Conservation (phyloP, 2,888 invertebrate genomes). For the Spodoptera picta region DNA sequence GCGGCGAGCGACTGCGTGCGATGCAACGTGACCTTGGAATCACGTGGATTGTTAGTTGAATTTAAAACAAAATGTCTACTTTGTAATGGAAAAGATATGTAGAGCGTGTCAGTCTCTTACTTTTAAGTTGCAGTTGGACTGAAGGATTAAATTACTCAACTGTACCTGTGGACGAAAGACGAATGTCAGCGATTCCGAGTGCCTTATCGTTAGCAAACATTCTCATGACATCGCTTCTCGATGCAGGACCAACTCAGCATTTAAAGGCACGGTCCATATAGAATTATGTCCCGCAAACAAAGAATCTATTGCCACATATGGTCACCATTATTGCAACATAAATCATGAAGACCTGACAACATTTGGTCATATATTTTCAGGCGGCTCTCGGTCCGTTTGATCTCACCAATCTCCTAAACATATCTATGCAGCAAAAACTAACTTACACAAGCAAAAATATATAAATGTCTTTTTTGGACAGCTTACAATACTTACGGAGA, state of each 20-base stretch:
- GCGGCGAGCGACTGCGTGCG: conserved; percentile 36
- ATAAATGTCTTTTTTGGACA: conserved; percentile 43
- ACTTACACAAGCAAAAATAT: conserved; percentile 47
- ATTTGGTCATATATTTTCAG: conserved; percentile 40
- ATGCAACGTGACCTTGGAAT: conserved; percentile 52
- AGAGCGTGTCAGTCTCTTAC: conserved; percentile 41
- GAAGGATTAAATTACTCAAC: conserved; percentile 19
- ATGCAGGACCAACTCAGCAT: conserved; percentile 26
- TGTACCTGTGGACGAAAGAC: conserved; percentile 1
- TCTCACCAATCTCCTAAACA: conserved; percentile 38
- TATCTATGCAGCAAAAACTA: conserved; percentile 40
- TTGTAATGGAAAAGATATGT: conserved; percentile 46
- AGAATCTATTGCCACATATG: conserved; percentile 39
- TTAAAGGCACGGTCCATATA: conserved; percentile 10
- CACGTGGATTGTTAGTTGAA: conserved; percentile 46
- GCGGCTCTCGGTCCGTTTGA: conserved; percentile 43
- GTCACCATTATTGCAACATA: conserved; percentile 47
- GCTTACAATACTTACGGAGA: conserved; percentile 43
- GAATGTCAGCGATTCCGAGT: neutral
- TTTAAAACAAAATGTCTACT: conserved; percentile 47
- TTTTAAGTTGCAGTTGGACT: conserved; percentile 20
- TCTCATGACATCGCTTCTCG: neutral
- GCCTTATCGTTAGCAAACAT: neutral
- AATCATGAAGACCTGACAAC: conserved; percentile 41
- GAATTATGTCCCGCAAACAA: conserved; percentile 23